phyloP scores from a whole-genome alignment of 2,797 vertebrate species.

The Amniataba percoides region DNA sequence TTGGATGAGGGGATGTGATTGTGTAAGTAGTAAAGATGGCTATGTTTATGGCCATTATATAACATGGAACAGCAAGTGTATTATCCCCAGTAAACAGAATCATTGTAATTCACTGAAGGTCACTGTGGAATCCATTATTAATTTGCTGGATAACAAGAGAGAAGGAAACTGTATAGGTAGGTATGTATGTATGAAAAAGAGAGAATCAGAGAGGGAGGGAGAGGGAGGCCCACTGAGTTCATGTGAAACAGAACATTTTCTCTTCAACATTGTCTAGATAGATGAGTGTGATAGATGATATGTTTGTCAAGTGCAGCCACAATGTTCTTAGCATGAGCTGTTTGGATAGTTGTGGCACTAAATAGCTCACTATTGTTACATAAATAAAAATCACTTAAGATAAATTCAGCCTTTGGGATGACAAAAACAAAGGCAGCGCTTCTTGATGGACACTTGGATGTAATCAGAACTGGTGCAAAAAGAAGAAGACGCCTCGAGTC shows the following conservation, averaged over 20 bases:
- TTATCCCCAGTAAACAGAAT: not conserved
- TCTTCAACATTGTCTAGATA: not conserved
- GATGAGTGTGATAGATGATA: too few species aligned
- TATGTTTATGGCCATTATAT: constrained; percentile 34
- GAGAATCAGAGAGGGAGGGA: not conserved
- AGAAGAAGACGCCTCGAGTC: not conserved
- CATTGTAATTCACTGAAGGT: constrained; percentile 35
- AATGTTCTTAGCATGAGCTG: not conserved
- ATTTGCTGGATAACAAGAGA: constrained; percentile 3
- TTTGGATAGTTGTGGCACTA: not conserved
- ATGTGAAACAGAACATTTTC: not conserved
- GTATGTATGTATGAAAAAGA: not conserved
- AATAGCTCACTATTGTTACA: not conserved
- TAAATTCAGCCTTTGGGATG: not conserved
- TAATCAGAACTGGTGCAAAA: not conserved
- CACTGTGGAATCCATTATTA: constrained; percentile 6
- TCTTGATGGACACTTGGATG: not conserved
- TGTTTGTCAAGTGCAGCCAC: too few species aligned
- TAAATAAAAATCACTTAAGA: constrained; percentile 1
- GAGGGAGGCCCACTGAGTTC: not conserved
- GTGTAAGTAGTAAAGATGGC: constrained; percentile 9
- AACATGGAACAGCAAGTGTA: constrained; percentile 1
- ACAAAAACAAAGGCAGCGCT: not conserved
- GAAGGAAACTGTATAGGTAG: not conserved
- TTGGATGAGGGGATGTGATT: constrained; percentile 6